Base-by-base conservation (phyloP, 2,797 vertebrate genomes). In the Bufotes viridis region DNA sequence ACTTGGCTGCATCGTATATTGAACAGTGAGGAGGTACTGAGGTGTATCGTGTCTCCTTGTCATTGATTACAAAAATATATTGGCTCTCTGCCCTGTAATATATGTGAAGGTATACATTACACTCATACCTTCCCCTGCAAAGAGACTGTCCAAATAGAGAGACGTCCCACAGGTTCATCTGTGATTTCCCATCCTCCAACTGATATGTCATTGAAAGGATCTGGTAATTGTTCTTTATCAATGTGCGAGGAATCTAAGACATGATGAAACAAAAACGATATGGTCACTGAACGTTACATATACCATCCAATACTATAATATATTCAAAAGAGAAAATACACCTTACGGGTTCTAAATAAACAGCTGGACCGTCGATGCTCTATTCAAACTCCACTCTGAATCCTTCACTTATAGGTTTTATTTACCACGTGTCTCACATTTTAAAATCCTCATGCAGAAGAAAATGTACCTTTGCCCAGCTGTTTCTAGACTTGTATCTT, bases 171-270 rank as follows among this genome's bases (percentile, higher is more conserved):
- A 0, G 97, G 97, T 90, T 99, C 98, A 0, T 99, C 98, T 0
- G 91, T 97, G 93, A 99, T 92, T 78, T 99, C 97, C 97, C 97
- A 99, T 0, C 98, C 97, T 18, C 98, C 98, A 4, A 97, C 93
- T 14, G 96, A 97, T 92, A 99, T 96, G 93, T 99, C 98, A 79
- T 94, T 98, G 93, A 99, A 98, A 0, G 98, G 98, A 92, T 99
- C 98, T 6, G 97, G 97, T 69, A 98, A 92, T 58, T 95, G 94
- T 63, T 91, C 92, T 0, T 93, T 93, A 10, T 94, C 93, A 81
- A 96, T 94, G 22, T 94, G 94, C 0, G 95, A 95, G 6, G 94
- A 42, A 99, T 97, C 98, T 99, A 91, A 76, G 55, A 91, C 1
- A 63, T n/a, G 20, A 14, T 13, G 20, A 53, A 75, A n/a, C n/a